Evolutionary conservation across 2,113 vertebrate genomes (phyloP), one percentile per base, ranked within the genome.

Genomic region (Bujurquina vittata): DNA sequence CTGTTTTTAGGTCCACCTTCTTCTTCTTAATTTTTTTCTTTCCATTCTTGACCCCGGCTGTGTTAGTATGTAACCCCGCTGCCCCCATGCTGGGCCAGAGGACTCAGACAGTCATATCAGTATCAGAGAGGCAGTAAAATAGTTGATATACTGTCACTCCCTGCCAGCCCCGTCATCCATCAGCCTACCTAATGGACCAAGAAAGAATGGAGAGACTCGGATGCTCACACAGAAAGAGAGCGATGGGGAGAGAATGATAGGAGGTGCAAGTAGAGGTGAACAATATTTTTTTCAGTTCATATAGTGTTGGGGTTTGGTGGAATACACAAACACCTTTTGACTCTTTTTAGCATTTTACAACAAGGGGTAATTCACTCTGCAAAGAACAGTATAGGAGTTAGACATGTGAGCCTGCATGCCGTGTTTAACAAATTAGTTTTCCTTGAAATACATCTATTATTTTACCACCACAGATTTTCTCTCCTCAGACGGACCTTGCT

Each of bases 121-220:
- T 80, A 78, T 88, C 88, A 82, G 31, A 87, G 78, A 75, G 67
- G 80, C 83, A 67, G 87, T 60, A 29, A 60, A 84, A 84, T 61
- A 80, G 84, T 81, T 89, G 83, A 88, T 90, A 73, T 72, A 40
- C 84, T 92, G 89, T 88, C 90, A 69, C 61, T 84, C 81, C 62
- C 80, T 85, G 77, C 80, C 83, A 84, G 59, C 54, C 10, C 81
- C 77, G 86, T 83, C 92, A 91, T 94, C 91, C 85, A 91, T 94
- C 91, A 94, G 80, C 59, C 78, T 17, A 65, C 85, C 87, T 92
- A 92, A 94, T 93, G 84, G 88, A 87, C 31, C 88, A 60, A 75
- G 74, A 76, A 79, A 67, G 74, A 83, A 73, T 23, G 79, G 87
- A 91, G 74, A 75, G 62, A 87, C 75, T 69, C n/a, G 60, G 63